Evolutionary conservation across 2,888 invertebrate genomes (phyloP).

Genomic region (Acanthosoma haemorrhoidale): DNA sequence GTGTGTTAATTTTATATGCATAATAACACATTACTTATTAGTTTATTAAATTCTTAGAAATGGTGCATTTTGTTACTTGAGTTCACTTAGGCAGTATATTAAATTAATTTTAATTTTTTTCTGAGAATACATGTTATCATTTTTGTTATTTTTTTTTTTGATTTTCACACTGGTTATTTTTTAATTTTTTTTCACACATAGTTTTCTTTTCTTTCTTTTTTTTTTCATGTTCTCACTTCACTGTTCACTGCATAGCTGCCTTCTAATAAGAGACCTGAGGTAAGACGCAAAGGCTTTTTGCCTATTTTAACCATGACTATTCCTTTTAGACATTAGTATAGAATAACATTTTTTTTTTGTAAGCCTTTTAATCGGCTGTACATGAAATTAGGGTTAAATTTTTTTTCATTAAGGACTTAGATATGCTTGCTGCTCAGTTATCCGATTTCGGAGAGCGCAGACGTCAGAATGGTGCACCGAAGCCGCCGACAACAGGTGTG

Average conservation of each 20-base stretch:
- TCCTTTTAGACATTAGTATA: no score
- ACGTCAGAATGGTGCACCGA: constrained; percentile 36
- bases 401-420: constrained; percentile 75
- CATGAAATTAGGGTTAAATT: neutral
- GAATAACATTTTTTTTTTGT: no score
- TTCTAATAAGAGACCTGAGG: constrained; percentile 85
- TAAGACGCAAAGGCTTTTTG: constrained; percentile 55
- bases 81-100: no score
- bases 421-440: constrained; percentile 91
- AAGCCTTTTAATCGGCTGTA: no score
- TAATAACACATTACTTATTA: no score
- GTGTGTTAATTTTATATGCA: no score
- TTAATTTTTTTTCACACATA: constrained; percentile 37
- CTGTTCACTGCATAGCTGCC: constrained; percentile 59
- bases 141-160: constrained; percentile 26
- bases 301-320: no score
- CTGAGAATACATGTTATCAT: no score
- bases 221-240: constrained; percentile 53
- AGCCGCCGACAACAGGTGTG: constrained; percentile 38
- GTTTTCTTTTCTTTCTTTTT: constrained; percentile 50
- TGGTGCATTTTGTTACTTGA: no score
- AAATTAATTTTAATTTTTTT: constrained; percentile 8
- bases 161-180: constrained; percentile 28
- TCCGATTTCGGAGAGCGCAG: constrained; percentile 79
- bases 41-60: no score